Evolutionary conservation across 2,113 vertebrate genomes (phyloP), one percentile per base, ranked within the genome.

Genomic region (Capra hircus): DNA sequence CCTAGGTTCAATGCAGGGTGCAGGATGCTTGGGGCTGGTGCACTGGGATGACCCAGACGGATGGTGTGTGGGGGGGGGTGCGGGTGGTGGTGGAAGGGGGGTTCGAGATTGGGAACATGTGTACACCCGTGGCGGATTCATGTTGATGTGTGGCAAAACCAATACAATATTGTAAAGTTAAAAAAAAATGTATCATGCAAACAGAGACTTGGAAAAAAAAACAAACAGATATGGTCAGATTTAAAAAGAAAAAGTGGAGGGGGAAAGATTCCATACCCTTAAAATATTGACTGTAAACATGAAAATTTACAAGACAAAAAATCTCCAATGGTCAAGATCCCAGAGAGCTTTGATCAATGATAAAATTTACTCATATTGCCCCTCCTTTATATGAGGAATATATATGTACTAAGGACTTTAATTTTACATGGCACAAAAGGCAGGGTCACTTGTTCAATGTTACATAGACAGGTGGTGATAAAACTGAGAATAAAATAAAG

Each of bases 401-500:
- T 50, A 50, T 23, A 62, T 62, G 53, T 28, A 84, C 19, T 36
- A 62, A 92, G 16, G 64, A 33, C 19, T 90, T 97, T 74, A 15
- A 14, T 74, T 27, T 90, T 84, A 36, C 21, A 59, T 88, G 82
- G 36, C 21, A 92, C 14, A 36, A 25, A 97, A 78, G 64, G 86
- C 78, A 94, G 78, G 33, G n/a, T 87, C 83, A 86, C 27, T 90
- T 50, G 52, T 74, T 89, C 90, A 92, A 88, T 78, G 94, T 80
- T 53, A 94, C 28, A 93, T 48, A 95, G 53, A 78, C 5, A 98
- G 96, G 83, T 15, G 88, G 11, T 40, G 30, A 25, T 48, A 78
- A 93, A 97, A 89, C 62, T 85, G 77, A 94, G 78, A 96, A 98
- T 91, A 48, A 78, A 98, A 92, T 82, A 45, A 91, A 92, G 45